A percentile compares a stretch with the other conserved stretches of the same genome.
These are phyloP conservation scores for Parus major DNA, from an alignment of 2,113 vertebrate species.

Conservation along the genomic window DNA sequence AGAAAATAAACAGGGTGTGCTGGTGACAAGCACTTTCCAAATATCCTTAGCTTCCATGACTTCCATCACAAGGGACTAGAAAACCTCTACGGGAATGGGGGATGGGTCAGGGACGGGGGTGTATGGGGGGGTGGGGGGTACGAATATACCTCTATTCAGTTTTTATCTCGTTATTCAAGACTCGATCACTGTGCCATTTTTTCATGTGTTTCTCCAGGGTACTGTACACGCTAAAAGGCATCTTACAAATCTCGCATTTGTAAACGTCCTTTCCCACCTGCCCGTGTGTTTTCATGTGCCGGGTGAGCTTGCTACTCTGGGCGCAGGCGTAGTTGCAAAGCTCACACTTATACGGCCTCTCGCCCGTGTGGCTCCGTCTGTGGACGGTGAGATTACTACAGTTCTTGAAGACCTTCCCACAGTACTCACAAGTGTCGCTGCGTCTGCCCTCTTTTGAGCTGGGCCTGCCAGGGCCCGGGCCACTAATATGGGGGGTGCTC, in stretches of 20 bases:
- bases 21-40: slow-evolving; percentile 95
- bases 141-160: slow-evolving; percentile 95
- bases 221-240: slow-evolving; percentile 99
- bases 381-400: slow-evolving; percentile 99
- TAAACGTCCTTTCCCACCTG: slow-evolving; percentile 99
- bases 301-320: slow-evolving; percentile 99
- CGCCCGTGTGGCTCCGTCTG: slow-evolving; percentile 99
- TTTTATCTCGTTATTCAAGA: slow-evolving; percentile 99
- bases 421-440: slow-evolving; percentile 99
- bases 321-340: slow-evolving; percentile 99
- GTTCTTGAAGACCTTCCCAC: slow-evolving; percentile 99
- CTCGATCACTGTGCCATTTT: slow-evolving; percentile 99
- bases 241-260: slow-evolving; percentile 99
- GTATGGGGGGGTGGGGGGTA: slow-evolving; percentile 64
- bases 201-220: slow-evolving; percentile 99
- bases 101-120: slow-evolving; percentile 54
- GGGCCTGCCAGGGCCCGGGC: slow-evolving; percentile 90
- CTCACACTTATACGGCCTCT: slow-evolving; percentile 99
- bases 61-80: slow-evolving; percentile 88
- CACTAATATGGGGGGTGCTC: slow-evolving; percentile 97
- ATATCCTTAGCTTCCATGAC: slow-evolving; percentile 88
- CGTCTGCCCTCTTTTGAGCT: slow-evolving; percentile 97
- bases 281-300: slow-evolving; percentile 99
- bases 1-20: slow-evolving; percentile 88
- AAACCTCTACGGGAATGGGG: slow-evolving; percentile 88